Percentiles rank a stretch among this genome's conserved stretches.
Evolutionary conservation across 2,113 vertebrate species (phyloP).

Genomic region (Zosterops lateralis): DNA sequence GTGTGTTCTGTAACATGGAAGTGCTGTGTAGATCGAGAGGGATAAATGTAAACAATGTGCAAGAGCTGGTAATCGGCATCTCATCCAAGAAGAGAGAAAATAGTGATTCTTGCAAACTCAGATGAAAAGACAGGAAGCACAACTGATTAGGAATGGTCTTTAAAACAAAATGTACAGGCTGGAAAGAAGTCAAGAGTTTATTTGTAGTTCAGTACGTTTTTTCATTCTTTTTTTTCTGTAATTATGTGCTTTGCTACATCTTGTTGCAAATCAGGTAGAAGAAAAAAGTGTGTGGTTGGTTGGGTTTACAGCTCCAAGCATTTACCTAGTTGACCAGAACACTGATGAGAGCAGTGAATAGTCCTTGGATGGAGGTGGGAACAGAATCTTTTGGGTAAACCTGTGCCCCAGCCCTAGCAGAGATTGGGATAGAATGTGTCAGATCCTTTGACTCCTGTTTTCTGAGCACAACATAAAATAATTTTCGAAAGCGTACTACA

Average conservation of each 20-base stretch:
- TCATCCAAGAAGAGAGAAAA: not conserved
- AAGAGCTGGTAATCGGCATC: not conserved
- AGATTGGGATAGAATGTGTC: not conserved
- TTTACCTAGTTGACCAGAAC: not conserved
- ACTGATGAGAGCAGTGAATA: not conserved
- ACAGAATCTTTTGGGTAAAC: not conserved
- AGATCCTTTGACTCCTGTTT: not conserved
- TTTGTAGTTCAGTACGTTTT: not conserved
- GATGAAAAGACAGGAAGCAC: not conserved
- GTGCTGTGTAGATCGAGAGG: not conserved
- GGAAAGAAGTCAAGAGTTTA: not conserved
- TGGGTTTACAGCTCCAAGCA: not conserved
- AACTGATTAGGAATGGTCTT: not conserved
- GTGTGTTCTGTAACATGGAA: not conserved
- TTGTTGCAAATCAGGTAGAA: not conserved
- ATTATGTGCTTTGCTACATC: not conserved
- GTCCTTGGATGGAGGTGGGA: not conserved
- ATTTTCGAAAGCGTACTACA: not conserved
- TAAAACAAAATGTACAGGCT: not conserved
- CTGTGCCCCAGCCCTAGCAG: not conserved
- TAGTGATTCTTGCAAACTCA: not conserved
- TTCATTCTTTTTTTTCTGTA: not conserved
- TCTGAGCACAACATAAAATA: not conserved
- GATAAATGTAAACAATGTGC: not conserved
- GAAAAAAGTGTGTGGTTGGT: not conserved